Percentiles rank a stretch among this genome's conserved stretches.
Evolutionary conservation across 2,888 invertebrate genomes (phyloP).

Genomic region (Phyllotreta cruciferae): DNA sequence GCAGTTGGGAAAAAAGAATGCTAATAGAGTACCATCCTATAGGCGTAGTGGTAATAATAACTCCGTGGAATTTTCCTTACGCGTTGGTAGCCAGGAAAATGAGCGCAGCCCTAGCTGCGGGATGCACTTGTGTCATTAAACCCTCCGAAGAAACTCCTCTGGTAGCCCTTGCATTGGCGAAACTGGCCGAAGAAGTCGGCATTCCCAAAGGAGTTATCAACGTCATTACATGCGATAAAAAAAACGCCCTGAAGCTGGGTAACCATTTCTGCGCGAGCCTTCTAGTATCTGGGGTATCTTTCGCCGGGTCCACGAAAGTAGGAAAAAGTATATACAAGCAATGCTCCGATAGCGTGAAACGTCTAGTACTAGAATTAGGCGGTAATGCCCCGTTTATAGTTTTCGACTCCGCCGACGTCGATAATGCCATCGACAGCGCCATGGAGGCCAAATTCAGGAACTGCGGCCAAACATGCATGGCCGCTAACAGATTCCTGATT

Average conservation of each 20-base stretch:
- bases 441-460: slow-evolving; percentile 94
- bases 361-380: slow-evolving; percentile 90
- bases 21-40: slow-evolving; percentile 65
- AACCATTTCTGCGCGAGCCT: slow-evolving; percentile 84
- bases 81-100: slow-evolving; percentile 99
- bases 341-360: slow-evolving; percentile 86
- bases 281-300: slow-evolving; percentile 87
- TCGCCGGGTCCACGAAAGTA: slow-evolving; percentile 92
- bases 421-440: slow-evolving; percentile 83
- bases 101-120: slow-evolving; percentile 91
- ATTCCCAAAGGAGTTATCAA: slow-evolving; percentile 93
- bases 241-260: slow-evolving; percentile 81
- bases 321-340: slow-evolving; percentile 88
- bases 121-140: slow-evolving; percentile 91
- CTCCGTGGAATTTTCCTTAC: slow-evolving; percentile 96
- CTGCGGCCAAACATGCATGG: slow-evolving; percentile 96
- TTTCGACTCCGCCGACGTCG: slow-evolving; percentile 88
- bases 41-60: slow-evolving; percentile 86
- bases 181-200: slow-evolving; percentile 88
- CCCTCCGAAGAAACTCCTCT: slow-evolving; percentile 98
- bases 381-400: slow-evolving; percentile 99
- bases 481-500: slow-evolving; percentile 89
- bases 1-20: slow-evolving; percentile 76
- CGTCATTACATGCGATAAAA: slow-evolving; percentile 80
- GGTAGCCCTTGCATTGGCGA: slow-evolving; percentile 86